Evolutionary conservation across 2,113 vertebrate species (phyloP).

Genomic region (Pantherophis guttatus): DNA sequence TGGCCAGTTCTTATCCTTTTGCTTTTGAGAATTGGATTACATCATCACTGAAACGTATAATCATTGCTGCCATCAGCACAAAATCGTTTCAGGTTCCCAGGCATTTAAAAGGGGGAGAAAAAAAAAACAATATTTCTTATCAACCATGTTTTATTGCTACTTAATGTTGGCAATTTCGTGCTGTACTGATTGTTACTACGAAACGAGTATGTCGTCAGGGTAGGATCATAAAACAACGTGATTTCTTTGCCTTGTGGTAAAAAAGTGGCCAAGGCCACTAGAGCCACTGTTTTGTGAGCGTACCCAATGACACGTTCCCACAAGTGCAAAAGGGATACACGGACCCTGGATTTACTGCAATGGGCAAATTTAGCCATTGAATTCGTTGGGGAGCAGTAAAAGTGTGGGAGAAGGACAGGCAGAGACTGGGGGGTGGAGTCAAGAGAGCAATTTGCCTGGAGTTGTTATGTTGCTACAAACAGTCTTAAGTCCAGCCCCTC

Average conservation of each 20-base stretch:
- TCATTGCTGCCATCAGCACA: neutral
- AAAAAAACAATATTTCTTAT: neutral
- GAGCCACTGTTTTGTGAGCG: neutral
- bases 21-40: neutral
- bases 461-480: too few relatives aligned
- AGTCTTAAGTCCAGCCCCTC: too few relatives aligned
- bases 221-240: neutral
- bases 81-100: neutral
- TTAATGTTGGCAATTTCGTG: neutral
- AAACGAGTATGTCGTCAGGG: neutral
- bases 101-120: neutral
- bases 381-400: neutral
- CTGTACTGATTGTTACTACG: neutral
- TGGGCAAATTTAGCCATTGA: neutral
- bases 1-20: neutral
- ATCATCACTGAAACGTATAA: neutral
- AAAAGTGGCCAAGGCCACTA: neutral
- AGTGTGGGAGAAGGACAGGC: neutral
- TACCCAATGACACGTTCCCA: neutral
- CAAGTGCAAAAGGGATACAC: neutral
- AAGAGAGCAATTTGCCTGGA: too few relatives aligned
- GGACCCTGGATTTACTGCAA: neutral
- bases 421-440: too few relatives aligned
- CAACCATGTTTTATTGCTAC: neutral
- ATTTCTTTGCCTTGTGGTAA: neutral